Evolutionary conservation across 2,888 invertebrate species (phyloP).

Genomic region (Pammene aurita): DNA sequence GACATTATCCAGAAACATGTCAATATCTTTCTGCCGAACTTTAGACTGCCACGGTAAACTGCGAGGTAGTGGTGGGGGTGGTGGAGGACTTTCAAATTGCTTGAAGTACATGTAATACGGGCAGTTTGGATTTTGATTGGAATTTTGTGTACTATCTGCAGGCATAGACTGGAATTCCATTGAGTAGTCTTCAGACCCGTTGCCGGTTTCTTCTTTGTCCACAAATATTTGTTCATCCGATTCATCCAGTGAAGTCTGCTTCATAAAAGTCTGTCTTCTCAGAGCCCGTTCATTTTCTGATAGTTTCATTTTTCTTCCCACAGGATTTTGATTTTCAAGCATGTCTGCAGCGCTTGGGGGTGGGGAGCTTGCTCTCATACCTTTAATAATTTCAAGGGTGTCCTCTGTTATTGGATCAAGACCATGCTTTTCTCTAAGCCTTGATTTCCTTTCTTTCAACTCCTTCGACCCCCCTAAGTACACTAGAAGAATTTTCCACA

Average conservation of each 20-base stretch:
- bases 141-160: slow-evolving; percentile 66
- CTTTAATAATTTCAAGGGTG: slow-evolving; percentile 95
- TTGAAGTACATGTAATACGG: slow-evolving; percentile 75
- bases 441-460: slow-evolving; percentile 89
- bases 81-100: slow-evolving; percentile 76
- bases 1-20: slow-evolving; percentile 94
- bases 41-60: slow-evolving; percentile 98
- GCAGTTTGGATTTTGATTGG: slow-evolving; percentile 67
- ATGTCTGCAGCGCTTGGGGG: slow-evolving; percentile 96
- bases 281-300: slow-evolving; percentile 85
- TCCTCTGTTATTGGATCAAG: slow-evolving; percentile 94
- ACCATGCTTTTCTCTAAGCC: slow-evolving; percentile 86
- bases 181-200: slow-evolving; percentile 84
- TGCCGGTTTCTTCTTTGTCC: slow-evolving; percentile 86
- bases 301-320: slow-evolving; percentile 80
- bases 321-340: slow-evolving; percentile 91
- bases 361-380: slow-evolving; percentile 97
- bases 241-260: slow-evolving; percentile 96
- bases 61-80: slow-evolving; percentile 76
- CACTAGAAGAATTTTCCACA: slow-evolving; percentile 98
- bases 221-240: slow-evolving; percentile 88
- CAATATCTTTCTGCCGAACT: slow-evolving; percentile 96
- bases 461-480: slow-evolving; percentile 95
- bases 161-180: slow-evolving; percentile 84
- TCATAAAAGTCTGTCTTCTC: slow-evolving; percentile 91